Conservation (phyloP, 2,888 invertebrate species). For the Gordius sp. region DNA sequence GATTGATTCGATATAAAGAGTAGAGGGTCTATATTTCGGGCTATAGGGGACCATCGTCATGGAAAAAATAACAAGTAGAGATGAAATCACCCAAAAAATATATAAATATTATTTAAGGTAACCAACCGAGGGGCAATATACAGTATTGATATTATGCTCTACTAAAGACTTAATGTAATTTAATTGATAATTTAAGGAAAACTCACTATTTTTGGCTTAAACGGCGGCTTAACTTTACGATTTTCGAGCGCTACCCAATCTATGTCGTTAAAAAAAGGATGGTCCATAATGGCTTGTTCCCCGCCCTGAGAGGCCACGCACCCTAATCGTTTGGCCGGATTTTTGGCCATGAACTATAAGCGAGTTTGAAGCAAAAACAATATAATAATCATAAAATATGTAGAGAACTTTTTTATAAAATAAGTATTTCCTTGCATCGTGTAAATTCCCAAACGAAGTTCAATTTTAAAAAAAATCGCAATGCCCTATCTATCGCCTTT, state of each 20-base stretch:
- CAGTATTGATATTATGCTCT: conserved; percentile 10
- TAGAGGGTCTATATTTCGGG: no score
- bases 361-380: neutral
- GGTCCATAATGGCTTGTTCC: conserved; percentile 59
- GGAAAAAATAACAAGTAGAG: neutral
- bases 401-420: no score
- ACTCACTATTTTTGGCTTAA: conserved; percentile 81
- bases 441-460: no score
- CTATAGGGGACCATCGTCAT: no score
- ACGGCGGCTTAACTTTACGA: conserved; percentile 73
- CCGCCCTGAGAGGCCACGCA: conserved; percentile 53
- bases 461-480: no score
- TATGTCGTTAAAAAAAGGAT: conserved; percentile 49
- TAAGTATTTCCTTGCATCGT: no score
- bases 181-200: conserved; percentile 14
- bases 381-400: conserved; percentile 16
- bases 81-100: neutral
- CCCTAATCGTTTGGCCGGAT: conserved; percentile 67
- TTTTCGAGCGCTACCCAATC: conserved; percentile 82
- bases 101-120: conserved; percentile 2
- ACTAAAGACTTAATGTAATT: conserved; percentile 2
- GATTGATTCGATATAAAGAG: no score
- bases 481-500: no score
- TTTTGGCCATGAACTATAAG: conserved; percentile 75
- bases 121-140: no score